Percentiles rank a stretch among this genome's conserved stretches.
These are phyloP conservation scores for Epirrita christyi DNA, from an alignment of 2,888 invertebrate genomes.

Conservation along the genomic window DNA sequence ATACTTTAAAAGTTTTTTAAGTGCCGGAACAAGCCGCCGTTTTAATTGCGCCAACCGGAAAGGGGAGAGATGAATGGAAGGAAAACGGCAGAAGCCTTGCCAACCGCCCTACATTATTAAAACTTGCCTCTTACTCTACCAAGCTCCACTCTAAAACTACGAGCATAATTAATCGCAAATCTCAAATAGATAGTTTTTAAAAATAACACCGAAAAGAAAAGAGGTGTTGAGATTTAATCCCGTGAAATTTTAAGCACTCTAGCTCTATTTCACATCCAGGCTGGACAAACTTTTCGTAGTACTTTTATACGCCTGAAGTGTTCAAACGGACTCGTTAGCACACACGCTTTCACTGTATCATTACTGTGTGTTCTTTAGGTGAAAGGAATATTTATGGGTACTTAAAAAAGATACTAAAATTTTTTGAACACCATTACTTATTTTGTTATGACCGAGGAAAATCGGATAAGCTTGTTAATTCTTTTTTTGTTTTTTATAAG, in stretches of 20 bases:
- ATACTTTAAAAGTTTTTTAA: conserved; percentile 81
- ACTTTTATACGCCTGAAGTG: conserved; percentile 47
- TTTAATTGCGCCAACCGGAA: conserved; percentile 83
- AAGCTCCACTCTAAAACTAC: conserved; percentile 66
- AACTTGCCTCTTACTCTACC: conserved; percentile 78
- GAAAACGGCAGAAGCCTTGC: conserved; percentile 77
- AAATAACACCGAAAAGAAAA: conserved; percentile 48
- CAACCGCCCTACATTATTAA: conserved; percentile 82
- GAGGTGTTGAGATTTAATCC: conserved; percentile 44
- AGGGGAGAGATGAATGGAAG: conserved; percentile 82
- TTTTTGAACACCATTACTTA: not conserved
- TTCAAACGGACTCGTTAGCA: conserved; percentile 49
- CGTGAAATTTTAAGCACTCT: conserved; percentile 39
- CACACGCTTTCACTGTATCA: conserved; percentile 39
- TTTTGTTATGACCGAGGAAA: conserved; percentile 17
- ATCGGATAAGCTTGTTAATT: conserved; percentile 16
- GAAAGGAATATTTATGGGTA: conserved; percentile 3
- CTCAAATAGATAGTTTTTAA: conserved; percentile 58
- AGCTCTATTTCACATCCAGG: conserved; percentile 43
- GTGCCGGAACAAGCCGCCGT: conserved; percentile 81
- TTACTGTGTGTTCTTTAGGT: conserved; percentile 28
- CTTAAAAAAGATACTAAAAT: conserved; percentile 1
- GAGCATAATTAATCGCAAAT: conserved; percentile 74
- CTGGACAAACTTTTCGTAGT: conserved; percentile 45
- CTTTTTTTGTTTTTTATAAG: conserved; percentile 26